phyloP scores from a whole-genome alignment of 2,888 invertebrate species.

The Euphydryas editha region DNA sequence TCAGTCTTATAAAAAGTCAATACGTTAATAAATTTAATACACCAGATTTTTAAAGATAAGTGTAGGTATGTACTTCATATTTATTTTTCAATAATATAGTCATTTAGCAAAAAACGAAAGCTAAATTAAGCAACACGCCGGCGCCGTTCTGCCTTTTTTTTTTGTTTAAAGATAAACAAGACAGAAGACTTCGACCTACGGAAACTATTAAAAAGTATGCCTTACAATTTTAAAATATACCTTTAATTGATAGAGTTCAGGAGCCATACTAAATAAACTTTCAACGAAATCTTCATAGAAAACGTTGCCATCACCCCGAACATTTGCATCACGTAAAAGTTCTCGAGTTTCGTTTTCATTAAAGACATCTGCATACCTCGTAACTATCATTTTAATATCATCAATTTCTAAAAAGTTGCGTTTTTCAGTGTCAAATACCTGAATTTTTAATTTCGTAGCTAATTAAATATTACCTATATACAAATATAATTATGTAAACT shows the following conservation, averaged over 20 bases:
- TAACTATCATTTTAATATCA: conserved; percentile 60
- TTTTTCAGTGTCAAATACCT: conserved; percentile 75
- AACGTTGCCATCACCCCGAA: conserved; percentile 68
- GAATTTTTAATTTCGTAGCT: not conserved
- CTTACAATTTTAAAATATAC: conserved; percentile 46
- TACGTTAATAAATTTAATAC: not conserved
- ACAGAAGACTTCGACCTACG: too few species aligned
- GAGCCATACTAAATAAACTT: conserved; percentile 65
- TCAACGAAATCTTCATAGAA: conserved; percentile 68
- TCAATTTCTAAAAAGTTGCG: conserved; percentile 64
- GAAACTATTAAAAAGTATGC: too few species aligned
- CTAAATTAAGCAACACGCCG: too few species aligned
- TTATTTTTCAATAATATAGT: too few species aligned
- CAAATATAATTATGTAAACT: not conserved
- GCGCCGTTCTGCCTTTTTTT: too few species aligned
- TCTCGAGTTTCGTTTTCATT: conserved; percentile 59
- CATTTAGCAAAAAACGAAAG: too few species aligned
- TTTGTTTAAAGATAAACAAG: too few species aligned
- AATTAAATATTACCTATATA: too few species aligned
- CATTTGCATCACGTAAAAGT: conserved; percentile 68
- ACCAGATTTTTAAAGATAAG: too few species aligned
- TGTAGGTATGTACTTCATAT: too few species aligned
- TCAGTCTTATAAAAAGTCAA: conserved; percentile 55
- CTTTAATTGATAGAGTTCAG: conserved; percentile 65
- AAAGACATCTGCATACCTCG: conserved; percentile 57